Conservation (phyloP, 2,797 vertebrate genomes). For the Otus scops region DNA sequence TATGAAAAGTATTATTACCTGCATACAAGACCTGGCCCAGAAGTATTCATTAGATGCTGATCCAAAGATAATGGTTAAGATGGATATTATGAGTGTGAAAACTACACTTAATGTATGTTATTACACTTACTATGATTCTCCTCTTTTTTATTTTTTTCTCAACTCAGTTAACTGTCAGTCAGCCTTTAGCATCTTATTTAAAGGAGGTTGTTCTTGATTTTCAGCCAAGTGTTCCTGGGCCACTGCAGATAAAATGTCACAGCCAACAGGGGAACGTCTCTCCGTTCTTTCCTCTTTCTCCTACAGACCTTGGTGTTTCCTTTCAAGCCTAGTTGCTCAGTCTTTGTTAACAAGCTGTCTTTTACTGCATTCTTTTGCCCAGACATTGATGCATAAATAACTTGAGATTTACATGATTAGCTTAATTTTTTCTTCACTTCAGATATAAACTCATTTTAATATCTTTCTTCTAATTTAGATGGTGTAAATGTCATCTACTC, state of each 20-base stretch:
- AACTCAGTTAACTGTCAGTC: background rate
- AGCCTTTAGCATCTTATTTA: background rate
- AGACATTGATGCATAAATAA: background rate
- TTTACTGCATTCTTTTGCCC: background rate
- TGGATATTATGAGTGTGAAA: background rate
- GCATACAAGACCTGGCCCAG: background rate
- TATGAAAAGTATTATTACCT: background rate
- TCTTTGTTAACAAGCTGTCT: background rate
- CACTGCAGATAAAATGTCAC: background rate
- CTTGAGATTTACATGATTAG: background rate
- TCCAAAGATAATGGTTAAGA: background rate
- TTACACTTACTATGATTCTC: background rate
- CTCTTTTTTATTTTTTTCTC: background rate
- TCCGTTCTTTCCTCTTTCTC: background rate
- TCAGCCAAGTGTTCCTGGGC: background rate
- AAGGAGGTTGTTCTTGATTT: background rate
- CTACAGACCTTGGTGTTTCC: background rate
- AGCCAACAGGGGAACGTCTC: background rate
- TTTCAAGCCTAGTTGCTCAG: background rate
- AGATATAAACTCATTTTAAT: conserved; percentile 11
- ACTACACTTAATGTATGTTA: background rate
- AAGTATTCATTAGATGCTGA: conserved; percentile 11
- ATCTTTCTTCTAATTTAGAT: background rate
- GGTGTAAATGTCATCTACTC: background rate
- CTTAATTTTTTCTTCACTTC: background rate